Conservation (phyloP, 1,140 invertebrate genomes). For the Pogonomyrmex californicus region DNA sequence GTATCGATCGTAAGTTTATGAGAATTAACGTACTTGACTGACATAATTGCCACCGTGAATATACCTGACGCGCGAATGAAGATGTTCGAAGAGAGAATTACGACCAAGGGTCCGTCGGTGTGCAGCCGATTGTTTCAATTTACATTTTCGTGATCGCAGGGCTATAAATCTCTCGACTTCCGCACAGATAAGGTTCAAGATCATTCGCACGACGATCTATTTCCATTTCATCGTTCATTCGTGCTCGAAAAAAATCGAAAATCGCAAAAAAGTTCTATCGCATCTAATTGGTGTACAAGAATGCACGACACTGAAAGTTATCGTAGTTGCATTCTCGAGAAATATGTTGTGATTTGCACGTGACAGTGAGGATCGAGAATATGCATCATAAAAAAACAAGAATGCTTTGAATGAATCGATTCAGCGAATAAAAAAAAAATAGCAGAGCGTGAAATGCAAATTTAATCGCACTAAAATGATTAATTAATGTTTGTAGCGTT, state of each 20-base stretch:
- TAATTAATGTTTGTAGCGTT: not conserved
- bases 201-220: not conserved
- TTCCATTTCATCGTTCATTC: not conserved
- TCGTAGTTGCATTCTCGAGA: slow-evolving; percentile 25
- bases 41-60: slow-evolving; percentile 66
- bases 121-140: slow-evolving; percentile 69
- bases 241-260: slow-evolving; percentile 22
- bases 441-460: not conserved
- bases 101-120: slow-evolving; percentile 44
- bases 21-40: slow-evolving; percentile 35
- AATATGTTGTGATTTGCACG: not conserved
- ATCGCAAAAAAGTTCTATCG: slow-evolving; percentile 55
- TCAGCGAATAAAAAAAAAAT: not conserved
- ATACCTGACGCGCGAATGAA: slow-evolving; percentile 63
- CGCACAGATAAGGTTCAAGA: slow-evolving; percentile 41
- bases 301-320: slow-evolving; percentile 46
- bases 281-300: not conserved
- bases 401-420: not conserved
- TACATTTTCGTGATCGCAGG: slow-evolving; percentile 58
- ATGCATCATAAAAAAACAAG: not conserved
- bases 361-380: not conserved
- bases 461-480: not conserved
- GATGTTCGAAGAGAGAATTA: slow-evolving; percentile 68
- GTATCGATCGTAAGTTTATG: slow-evolving; percentile 40
- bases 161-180: slow-evolving; percentile 61